These are phyloP conservation scores for Corythornis leucogaster DNA, from an alignment of 2,797 vertebrate genomes.

Conservation along the genomic window DNA sequence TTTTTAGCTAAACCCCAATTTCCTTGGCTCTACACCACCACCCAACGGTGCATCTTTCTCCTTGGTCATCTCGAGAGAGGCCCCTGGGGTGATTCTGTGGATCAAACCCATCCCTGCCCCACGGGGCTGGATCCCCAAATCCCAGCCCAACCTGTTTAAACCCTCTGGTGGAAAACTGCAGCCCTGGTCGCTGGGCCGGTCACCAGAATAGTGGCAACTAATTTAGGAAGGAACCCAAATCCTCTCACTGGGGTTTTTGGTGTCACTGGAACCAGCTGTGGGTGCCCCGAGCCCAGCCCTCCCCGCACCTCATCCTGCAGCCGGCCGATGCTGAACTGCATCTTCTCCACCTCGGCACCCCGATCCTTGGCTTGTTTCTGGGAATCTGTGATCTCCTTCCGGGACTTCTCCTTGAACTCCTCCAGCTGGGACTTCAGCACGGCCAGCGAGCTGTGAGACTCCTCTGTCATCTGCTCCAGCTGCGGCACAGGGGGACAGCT, in stretches of 20 bases:
- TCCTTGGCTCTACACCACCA: no score
- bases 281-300: no score
- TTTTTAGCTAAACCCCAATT: no score
- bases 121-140: neutral
- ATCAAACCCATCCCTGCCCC: neutral
- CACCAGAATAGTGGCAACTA: accelerated
- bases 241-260: neutral
- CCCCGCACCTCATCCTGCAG: slow-evolving; percentile 90
- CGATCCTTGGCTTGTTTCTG: slow-evolving; percentile 88
- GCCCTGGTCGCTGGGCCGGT: neutral
- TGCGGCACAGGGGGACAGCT: slow-evolving; percentile 19
- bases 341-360: slow-evolving; percentile 84
- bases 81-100: neutral
- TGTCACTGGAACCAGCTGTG: no score
- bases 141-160: slow-evolving; percentile 14
- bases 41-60: no score
- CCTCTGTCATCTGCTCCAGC: slow-evolving; percentile 88
- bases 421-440: slow-evolving; percentile 87
- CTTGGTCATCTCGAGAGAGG: no score
- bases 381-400: slow-evolving; percentile 87
- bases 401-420: slow-evolving; percentile 89
- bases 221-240: neutral
- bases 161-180: neutral
- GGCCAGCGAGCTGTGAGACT: slow-evolving; percentile 84
- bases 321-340: slow-evolving; percentile 75